Evolutionary conservation across 2,888 invertebrate genomes (phyloP).

Genomic region (Pharmacophagus antenor): DNA sequence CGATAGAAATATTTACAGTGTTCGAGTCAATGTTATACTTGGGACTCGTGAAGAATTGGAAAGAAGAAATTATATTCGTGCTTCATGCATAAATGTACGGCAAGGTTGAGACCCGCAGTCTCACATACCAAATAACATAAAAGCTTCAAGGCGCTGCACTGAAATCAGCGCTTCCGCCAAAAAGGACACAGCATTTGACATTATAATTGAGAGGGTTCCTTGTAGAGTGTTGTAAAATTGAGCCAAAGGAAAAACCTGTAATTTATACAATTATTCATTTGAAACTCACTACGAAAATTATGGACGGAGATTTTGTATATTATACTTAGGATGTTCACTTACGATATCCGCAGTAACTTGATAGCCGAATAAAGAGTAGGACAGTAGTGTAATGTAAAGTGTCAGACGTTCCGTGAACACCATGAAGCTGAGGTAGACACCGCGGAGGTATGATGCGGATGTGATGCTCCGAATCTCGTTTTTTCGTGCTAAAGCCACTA

Average conservation of each 20-base stretch:
- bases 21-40: conserved; percentile 49
- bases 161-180: conserved; percentile 83
- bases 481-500: conserved; percentile 88
- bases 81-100: conserved; percentile 38
- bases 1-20: conserved; percentile 35
- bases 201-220: conserved; percentile 82
- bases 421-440: conserved; percentile 85
- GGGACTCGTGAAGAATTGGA: conserved; percentile 43
- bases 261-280: conserved; percentile 35
- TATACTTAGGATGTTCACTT: conserved; percentile 41
- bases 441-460: conserved; percentile 84
- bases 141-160: conserved; percentile 81
- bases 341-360: conserved; percentile 79
- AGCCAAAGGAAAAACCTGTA: conserved; percentile 82
- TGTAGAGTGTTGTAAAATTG: conserved; percentile 84
- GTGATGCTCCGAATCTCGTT: conserved; percentile 83
- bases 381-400: conserved; percentile 89
- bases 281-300: background rate
- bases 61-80: conserved; percentile 31
- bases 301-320: background rate
- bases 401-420: conserved; percentile 93
- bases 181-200: conserved; percentile 80
- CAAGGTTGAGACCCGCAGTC: conserved; percentile 40
- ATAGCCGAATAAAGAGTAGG: conserved; percentile 86
- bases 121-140: conserved; percentile 79